Evolutionary conservation across 2,888 invertebrate species (phyloP).

Genomic region (Trachelus tabidus): DNA sequence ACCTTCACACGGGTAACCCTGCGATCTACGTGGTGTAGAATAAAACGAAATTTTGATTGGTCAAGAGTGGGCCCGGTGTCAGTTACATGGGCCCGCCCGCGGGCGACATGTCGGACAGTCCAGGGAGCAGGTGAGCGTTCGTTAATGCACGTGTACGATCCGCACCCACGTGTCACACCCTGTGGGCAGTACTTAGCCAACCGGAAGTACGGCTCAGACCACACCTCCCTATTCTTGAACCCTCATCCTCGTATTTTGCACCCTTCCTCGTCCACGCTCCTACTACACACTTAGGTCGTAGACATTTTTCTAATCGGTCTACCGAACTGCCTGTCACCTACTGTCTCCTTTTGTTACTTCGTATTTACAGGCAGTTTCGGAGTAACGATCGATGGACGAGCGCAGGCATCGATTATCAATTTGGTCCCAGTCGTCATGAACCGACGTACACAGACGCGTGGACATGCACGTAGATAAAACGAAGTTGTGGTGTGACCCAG

Average conservation of each 20-base stretch:
- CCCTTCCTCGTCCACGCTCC: neutral
- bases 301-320: neutral
- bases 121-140: conserved; percentile 49
- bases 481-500: neutral
- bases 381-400: neutral
- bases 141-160: conserved; percentile 25
- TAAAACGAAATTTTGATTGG: conserved; percentile 28
- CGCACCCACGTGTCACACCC: conserved; percentile 46
- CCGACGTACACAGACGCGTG: neutral
- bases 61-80: conserved; percentile 45
- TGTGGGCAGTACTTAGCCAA: conserved; percentile 19
- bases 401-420: conserved; percentile 37
- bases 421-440: conserved; percentile 15
- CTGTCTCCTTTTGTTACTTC: neutral
- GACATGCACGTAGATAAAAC: neutral
- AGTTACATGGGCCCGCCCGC: conserved; percentile 47
- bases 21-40: neutral
- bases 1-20: neutral
- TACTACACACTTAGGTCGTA: neutral
- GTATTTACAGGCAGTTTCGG: neutral
- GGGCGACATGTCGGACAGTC: conserved; percentile 46
- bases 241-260: neutral
- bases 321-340: neutral
- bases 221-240: neutral
- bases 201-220: neutral